A percentile compares a stretch with the other conserved stretches of the same genome.
phyloP scores from a whole-genome alignment of 2,888 invertebrate genomes.

The Polia nebulosa region DNA sequence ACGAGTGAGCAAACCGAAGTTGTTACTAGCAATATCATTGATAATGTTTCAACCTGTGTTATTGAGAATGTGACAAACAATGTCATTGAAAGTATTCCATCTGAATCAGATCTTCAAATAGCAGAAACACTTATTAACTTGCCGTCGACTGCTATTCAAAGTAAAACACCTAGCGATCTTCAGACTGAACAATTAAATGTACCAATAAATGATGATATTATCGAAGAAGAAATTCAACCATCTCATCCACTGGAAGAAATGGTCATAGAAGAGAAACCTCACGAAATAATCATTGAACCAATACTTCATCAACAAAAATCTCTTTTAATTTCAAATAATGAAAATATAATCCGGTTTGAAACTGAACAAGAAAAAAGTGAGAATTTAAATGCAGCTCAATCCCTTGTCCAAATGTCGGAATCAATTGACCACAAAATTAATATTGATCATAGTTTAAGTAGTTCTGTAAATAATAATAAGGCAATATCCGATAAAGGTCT shows the following conservation, averaged over 20 bases:
- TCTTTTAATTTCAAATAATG: constrained; percentile 68
- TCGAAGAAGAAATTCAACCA: constrained; percentile 66
- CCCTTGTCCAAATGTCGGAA: constrained; percentile 89
- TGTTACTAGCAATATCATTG: constrained; percentile 19
- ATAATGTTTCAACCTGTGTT: constrained; percentile 34
- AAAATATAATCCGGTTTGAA: constrained; percentile 81
- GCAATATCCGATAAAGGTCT: constrained; percentile 62
- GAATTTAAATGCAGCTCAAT: constrained; percentile 88
- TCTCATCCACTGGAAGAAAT: constrained; percentile 59
- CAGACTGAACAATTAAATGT: constrained; percentile 64
- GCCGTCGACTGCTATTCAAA: constrained; percentile 84
- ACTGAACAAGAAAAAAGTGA: constrained; percentile 88
- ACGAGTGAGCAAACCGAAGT: constrained; percentile 34
- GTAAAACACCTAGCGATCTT: constrained; percentile 70
- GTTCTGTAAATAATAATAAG: constrained; percentile 72
- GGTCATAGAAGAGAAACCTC: constrained; percentile 56
- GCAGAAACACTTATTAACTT: constrained; percentile 88
- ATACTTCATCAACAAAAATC: constrained; percentile 57
- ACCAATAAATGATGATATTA: constrained; percentile 52
- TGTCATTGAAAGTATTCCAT: constrained; percentile 76
- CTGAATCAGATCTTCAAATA: constrained; percentile 88
- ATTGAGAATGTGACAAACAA: constrained; percentile 35
- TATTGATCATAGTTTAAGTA: constrained; percentile 67
- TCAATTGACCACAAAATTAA: constrained; percentile 83
- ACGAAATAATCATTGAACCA: constrained; percentile 45